These are phyloP conservation scores for Quadriops clusia DNA, from an alignment of 2,888 invertebrate genomes.

Conservation along the genomic window DNA sequence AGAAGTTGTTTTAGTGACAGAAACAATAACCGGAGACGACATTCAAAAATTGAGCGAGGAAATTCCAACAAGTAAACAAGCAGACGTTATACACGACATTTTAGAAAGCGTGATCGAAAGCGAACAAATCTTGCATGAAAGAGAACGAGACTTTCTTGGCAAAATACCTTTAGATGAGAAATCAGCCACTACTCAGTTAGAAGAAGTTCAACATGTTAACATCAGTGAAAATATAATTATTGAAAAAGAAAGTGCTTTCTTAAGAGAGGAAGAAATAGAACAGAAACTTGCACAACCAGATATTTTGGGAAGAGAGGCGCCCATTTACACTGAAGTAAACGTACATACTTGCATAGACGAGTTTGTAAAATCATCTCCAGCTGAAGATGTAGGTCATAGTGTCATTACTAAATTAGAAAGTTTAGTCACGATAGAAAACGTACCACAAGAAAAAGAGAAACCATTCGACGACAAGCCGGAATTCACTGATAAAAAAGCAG, in stretches of 20 bases:
- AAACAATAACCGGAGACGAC: slow-evolving; percentile 22
- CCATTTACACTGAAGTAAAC: slow-evolving; percentile 19
- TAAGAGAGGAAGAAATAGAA: slow-evolving; percentile 16
- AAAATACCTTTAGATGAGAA: slow-evolving; percentile 23
- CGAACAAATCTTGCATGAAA: slow-evolving; percentile 31
- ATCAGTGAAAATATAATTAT: slow-evolving; percentile 19
- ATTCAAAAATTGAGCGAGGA: slow-evolving; percentile 19
- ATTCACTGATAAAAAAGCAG: slow-evolving; percentile 34
- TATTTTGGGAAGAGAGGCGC: no score
- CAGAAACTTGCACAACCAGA: slow-evolving; percentile 21
- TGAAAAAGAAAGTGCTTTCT: slow-evolving; percentile 24
- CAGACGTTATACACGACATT: slow-evolving; percentile 25
- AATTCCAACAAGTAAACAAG: slow-evolving; percentile 22
- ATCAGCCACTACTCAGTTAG: slow-evolving; percentile 18
- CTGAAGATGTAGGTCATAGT: slow-evolving; percentile 35
- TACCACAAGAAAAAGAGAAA: slow-evolving; percentile 37
- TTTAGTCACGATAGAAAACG: slow-evolving; percentile 38
- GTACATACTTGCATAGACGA: slow-evolving; percentile 22
- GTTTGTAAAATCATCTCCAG: slow-evolving; percentile 32
- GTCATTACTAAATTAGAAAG: slow-evolving; percentile 32
- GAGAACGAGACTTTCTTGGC: slow-evolving; percentile 27
- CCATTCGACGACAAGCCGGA: slow-evolving; percentile 27
- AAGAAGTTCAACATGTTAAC: slow-evolving; percentile 1
- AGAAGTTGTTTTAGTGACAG: slow-evolving; percentile 26
- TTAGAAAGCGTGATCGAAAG: slow-evolving; percentile 25